Conservation (phyloP, 2,797 vertebrate genomes). For the Acrossocheilus wenchowensis region DNA sequence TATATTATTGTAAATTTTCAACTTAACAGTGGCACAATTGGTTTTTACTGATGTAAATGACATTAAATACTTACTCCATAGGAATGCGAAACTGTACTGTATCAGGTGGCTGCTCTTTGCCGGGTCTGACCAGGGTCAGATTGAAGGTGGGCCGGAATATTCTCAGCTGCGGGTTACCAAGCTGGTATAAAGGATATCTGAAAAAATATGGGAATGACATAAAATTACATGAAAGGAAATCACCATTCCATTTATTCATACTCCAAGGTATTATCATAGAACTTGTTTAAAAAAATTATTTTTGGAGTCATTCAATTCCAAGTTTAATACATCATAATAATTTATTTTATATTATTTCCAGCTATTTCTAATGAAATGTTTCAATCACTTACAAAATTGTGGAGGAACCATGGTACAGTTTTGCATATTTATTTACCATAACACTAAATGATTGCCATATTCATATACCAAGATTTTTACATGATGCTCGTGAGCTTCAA, state of each 20-base stretch:
- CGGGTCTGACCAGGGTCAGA: constrained; percentile 89
- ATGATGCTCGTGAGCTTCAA: not conserved
- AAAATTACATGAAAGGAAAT: not conserved
- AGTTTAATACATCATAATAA: not conserved
- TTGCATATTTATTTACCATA: not conserved
- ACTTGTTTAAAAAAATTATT: not conserved
- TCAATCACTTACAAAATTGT: not conserved
- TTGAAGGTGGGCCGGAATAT: constrained; percentile 92
- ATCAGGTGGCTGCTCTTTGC: constrained; percentile 87
- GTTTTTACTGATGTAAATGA: not conserved
- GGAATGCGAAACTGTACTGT: constrained; percentile 93
- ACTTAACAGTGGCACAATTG: not conserved
- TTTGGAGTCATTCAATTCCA: not conserved
- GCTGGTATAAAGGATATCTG: constrained; percentile 91
- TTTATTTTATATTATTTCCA: not conserved
- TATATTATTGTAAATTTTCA: not conserved
- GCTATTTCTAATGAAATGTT: not conserved
- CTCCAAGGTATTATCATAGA: not conserved
- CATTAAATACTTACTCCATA: constrained; percentile 87
- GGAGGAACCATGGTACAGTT: not conserved
- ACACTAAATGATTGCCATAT: not conserved
- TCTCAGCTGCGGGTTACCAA: constrained; percentile 91
- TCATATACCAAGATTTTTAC: not conserved
- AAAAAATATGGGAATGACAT: constrained; percentile 35
- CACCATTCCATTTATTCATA: not conserved